These are phyloP conservation scores for Eristalis arbustorum DNA, from an alignment of 2,888 invertebrate genomes.

Conservation along the genomic window DNA sequence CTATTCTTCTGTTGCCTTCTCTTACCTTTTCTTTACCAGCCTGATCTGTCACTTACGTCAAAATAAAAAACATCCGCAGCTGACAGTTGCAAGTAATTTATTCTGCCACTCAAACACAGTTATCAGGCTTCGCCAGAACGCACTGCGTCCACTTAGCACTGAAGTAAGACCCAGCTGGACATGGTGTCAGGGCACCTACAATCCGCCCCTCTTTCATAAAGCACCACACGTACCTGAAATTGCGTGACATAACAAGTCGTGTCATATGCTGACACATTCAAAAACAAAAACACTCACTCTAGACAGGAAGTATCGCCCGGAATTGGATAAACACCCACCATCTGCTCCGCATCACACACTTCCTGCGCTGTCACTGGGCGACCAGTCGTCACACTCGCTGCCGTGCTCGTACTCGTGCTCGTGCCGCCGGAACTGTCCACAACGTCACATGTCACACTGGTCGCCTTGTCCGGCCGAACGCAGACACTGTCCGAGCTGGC, in stretches of 20 bases:
- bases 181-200: slow-evolving; percentile 70
- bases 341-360: slow-evolving; percentile 71
- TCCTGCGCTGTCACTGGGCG: slow-evolving; percentile 71
- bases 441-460: slow-evolving; percentile 74
- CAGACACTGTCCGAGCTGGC: slow-evolving; percentile 74
- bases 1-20: no score
- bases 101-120: slow-evolving; percentile 68
- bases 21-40: no score
- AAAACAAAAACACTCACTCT: slow-evolving; percentile 72
- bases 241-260: background rate
- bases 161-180: slow-evolving; percentile 72
- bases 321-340: slow-evolving; percentile 74
- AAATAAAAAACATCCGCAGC: background rate
- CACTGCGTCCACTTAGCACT: slow-evolving; percentile 72
- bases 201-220: slow-evolving; percentile 53
- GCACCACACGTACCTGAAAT: slow-evolving; percentile 75
- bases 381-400: background rate
- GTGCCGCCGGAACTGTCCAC: slow-evolving; percentile 66
- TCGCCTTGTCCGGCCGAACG: slow-evolving; percentile 57
- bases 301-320: slow-evolving; percentile 75
- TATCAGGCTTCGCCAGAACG: slow-evolving; percentile 71
- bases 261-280: background rate
- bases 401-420: background rate
- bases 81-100: no score
- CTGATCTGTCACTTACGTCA: background rate